phyloP scores from a whole-genome alignment of 2,888 invertebrate genomes.

The Geophilus truncorum region DNA sequence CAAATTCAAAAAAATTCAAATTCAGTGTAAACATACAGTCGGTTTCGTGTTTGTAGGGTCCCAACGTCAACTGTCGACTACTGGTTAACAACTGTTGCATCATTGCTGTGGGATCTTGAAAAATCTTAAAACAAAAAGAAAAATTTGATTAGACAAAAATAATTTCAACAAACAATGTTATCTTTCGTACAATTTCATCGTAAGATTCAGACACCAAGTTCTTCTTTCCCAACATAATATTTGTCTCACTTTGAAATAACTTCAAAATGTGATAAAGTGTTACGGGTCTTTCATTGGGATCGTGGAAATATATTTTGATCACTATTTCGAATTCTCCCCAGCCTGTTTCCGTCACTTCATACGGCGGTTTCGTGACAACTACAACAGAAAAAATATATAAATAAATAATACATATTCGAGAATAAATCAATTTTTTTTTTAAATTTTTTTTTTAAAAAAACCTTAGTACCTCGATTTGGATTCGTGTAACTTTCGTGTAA shows the following conservation, averaged over 20 bases:
- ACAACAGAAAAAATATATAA: neutral
- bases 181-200: conserved; percentile 83
- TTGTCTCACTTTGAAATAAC: conserved; percentile 72
- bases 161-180: neutral
- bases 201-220: conserved; percentile 86
- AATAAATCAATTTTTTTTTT: neutral
- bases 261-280: conserved; percentile 92
- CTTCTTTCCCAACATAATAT: conserved; percentile 55
- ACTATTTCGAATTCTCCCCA: conserved; percentile 99
- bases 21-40: conserved; percentile 70
- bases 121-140: conserved; percentile 47
- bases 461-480: conserved; percentile 71
- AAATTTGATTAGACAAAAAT: conserved; percentile 30
- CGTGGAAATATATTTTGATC: conserved; percentile 94
- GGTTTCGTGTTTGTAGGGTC: conserved; percentile 75
- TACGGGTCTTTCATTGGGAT: conserved; percentile 90
- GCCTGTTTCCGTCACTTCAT: conserved; percentile 95
- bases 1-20: neutral
- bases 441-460: neutral
- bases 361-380: conserved; percentile 90
- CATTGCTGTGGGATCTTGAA: conserved; percentile 53
- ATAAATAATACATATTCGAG: neutral
- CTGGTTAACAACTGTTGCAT: conserved; percentile 83
- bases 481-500: conserved; percentile 95
- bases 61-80: conserved; percentile 67